These are phyloP conservation scores for Cyclura pinguis DNA, from an alignment of 2,797 vertebrate species.

Conservation along the genomic window DNA sequence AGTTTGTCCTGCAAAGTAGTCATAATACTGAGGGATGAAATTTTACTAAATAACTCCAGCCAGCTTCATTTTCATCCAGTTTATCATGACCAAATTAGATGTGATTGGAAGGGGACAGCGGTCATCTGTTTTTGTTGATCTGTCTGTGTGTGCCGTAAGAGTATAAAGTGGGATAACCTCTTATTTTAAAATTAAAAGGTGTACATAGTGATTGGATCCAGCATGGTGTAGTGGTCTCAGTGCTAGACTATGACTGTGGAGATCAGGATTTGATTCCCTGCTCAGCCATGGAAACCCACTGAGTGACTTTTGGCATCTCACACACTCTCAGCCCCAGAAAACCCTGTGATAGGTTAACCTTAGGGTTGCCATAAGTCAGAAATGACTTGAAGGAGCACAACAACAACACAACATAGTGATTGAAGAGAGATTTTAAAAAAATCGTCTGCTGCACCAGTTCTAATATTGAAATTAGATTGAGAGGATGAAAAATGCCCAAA, in stretches of 20 bases:
- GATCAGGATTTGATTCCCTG: no score
- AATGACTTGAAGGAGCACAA: no score
- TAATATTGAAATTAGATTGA: not conserved
- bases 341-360: no score
- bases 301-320: no score
- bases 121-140: not conserved
- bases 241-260: no score
- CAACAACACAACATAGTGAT: not conserved
- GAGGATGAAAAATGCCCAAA: not conserved
- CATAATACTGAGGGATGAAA: not conserved
- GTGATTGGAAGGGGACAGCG: not conserved
- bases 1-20: conserved; percentile 9
- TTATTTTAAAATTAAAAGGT: not conserved
- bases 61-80: not conserved
- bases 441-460: not conserved
- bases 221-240: no score
- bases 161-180: not conserved
- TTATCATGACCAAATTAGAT: conserved; percentile 2
- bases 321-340: no score
- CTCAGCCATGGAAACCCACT: no score
- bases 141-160: not conserved
- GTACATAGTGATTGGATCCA: not conserved
- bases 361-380: no score
- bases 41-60: not conserved
- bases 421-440: not conserved